Conservation (phyloP, 2,113 vertebrate species). For the Hydrochoerus hydrochaeris region DNA sequence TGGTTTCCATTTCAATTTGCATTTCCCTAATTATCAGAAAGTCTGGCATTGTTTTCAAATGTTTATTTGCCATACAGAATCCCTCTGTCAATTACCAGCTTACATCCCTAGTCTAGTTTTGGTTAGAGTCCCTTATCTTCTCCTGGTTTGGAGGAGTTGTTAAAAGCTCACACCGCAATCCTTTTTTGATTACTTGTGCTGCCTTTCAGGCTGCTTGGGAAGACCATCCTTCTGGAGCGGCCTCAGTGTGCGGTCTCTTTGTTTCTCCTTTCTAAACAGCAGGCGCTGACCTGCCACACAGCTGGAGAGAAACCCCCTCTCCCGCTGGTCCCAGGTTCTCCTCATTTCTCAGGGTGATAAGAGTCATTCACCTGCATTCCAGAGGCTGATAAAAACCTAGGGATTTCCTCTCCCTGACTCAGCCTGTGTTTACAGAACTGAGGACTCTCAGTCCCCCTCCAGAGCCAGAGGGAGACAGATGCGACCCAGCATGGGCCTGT, state of each 20-base stretch:
- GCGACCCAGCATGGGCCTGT: not conserved
- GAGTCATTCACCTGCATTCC: slow-evolving; percentile 56
- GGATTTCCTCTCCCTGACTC: not conserved
- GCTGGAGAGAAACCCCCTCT: not conserved
- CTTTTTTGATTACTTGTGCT: not conserved
- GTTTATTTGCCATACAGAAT: not conserved
- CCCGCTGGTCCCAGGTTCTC: not conserved
- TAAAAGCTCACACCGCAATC: not conserved
- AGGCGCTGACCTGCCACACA: not conserved
- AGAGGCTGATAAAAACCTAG: slow-evolving; percentile 8
- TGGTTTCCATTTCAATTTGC: not conserved
- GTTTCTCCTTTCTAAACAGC: not conserved
- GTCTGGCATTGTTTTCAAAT: not conserved
- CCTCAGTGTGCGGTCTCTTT: not conserved
- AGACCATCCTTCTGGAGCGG: not conserved
- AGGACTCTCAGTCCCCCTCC: not conserved
- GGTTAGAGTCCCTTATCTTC: not conserved
- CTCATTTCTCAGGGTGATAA: not conserved
- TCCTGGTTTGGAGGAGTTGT: not conserved
- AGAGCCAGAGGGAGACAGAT: not conserved
- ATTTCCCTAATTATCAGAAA: not conserved
- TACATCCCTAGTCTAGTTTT: not conserved
- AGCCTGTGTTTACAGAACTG: slow-evolving; percentile 21
- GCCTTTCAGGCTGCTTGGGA: not conserved
- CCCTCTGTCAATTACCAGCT: not conserved